Percentiles rank a stretch among this genome's conserved stretches.
These are phyloP conservation scores for Pavo muticus DNA, from an alignment of 2,113 vertebrate species.

Conservation along the genomic window DNA sequence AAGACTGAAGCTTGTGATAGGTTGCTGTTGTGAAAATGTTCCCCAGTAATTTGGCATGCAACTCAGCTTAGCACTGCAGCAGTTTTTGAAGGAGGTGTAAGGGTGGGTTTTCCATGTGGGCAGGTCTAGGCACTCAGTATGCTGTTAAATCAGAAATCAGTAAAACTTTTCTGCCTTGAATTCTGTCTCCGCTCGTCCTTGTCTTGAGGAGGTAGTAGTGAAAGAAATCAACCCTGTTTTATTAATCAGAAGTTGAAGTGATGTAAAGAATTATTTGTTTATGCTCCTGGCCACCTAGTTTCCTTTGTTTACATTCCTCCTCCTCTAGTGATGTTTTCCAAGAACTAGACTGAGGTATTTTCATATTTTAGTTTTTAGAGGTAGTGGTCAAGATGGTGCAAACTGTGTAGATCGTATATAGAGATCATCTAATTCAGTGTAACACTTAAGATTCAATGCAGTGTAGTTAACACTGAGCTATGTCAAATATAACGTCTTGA, in stretches of 20 bases:
- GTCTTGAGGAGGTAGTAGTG: background rate
- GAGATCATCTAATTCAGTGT: background rate
- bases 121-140: background rate
- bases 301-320: background rate
- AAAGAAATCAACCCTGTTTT: background rate
- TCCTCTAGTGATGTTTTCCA: background rate
- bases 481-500: background rate
- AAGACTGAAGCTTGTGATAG: background rate
- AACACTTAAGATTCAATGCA: background rate
- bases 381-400: background rate
- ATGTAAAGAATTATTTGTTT: background rate
- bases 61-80: background rate
- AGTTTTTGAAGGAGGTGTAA: background rate
- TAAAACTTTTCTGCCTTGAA: background rate
- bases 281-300: background rate
- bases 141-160: background rate
- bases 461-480: background rate
- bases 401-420: background rate
- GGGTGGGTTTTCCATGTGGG: background rate
- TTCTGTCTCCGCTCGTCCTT: background rate
- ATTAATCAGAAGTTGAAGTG: background rate
- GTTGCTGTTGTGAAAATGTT: background rate
- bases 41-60: accelerated
- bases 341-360: background rate
- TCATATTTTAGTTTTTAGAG: background rate